Evolutionary conservation across 1,140 invertebrate genomes (phyloP).

Genomic region (Achroia grisella): DNA sequence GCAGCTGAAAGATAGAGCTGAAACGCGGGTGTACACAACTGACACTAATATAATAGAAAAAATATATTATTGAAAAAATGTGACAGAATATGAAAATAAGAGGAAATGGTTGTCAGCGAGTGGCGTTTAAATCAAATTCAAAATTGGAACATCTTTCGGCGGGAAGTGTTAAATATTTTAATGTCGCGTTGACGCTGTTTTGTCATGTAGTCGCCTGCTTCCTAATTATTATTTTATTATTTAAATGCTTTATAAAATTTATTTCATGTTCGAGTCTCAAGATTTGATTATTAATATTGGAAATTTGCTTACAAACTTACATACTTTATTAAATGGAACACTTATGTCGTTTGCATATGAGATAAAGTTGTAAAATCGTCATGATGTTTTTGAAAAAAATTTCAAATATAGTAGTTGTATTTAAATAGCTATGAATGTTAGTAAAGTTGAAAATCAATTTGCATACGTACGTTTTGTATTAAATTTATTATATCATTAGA

Average conservation of each 20-base stretch:
- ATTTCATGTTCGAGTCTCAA: conserved; percentile 4
- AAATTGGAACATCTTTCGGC: conserved; percentile 64
- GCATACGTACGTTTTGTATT: not conserved
- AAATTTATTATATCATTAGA: no score
- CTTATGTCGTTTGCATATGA: no score
- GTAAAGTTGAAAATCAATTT: not conserved
- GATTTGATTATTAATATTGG: not conserved
- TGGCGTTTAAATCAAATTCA: conserved; percentile 63
- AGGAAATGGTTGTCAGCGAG: conserved; percentile 60
- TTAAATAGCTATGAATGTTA: no score
- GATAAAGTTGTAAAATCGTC: no score
- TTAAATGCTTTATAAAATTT: conserved; percentile 7
- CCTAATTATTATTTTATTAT: conserved; percentile 31
- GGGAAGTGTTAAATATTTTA: conserved; percentile 62
- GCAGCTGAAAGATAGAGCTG: conserved; percentile 16
- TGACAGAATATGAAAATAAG: conserved; percentile 39
- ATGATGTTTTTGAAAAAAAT: no score
- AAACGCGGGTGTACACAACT: conserved; percentile 24
- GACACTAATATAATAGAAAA: conserved; percentile 15
- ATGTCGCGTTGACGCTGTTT: conserved; percentile 40
- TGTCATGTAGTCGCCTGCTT: conserved; percentile 35
- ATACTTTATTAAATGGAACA: no score
- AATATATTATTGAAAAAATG: conserved; percentile 37
- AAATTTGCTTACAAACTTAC: not conserved
- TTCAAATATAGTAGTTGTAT: no score